Conservation (phyloP, 2,113 vertebrate species). For the Sinocyclocheilus grahami region DNA sequence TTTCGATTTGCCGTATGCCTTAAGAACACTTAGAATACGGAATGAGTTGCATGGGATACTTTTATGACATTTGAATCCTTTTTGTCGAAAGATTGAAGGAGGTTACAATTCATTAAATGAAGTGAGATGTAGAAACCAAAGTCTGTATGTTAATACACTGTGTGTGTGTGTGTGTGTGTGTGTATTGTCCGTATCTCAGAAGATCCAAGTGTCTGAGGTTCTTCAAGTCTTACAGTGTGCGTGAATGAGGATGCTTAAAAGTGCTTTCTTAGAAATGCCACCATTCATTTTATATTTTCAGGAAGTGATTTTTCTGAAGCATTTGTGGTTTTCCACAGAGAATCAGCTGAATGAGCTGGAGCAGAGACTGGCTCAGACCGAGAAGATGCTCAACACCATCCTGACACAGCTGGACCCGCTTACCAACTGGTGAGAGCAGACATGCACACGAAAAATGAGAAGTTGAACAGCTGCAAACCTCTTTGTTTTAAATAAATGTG, state of each 20-base stretch:
- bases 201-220: too few species aligned
- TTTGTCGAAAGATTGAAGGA: too few species aligned
- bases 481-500: background rate
- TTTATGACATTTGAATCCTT: too few species aligned
- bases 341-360: constrained; percentile 87
- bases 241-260: background rate
- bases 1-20: too few species aligned
- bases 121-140: too few species aligned
- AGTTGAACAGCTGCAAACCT: background rate
- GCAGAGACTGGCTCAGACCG: constrained; percentile 84
- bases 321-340: constrained; percentile 70
- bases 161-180: too few species aligned
- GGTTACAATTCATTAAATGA: too few species aligned
- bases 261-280: background rate
- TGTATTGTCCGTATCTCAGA: too few species aligned
- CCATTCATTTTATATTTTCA: background rate
- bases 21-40: too few species aligned
- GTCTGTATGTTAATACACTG: too few species aligned
- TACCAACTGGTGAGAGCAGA: constrained; percentile 83
- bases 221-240: background rate
- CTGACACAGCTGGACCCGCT: constrained; percentile 88
- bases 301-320: background rate
- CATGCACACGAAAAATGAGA: background rate
- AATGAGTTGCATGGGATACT: too few species aligned
- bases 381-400: constrained; percentile 90